Evolutionary conservation across 2,797 vertebrate species (phyloP), one percentile per base, ranked within the genome.

Genomic region (Enteromius anoplus): DNA sequence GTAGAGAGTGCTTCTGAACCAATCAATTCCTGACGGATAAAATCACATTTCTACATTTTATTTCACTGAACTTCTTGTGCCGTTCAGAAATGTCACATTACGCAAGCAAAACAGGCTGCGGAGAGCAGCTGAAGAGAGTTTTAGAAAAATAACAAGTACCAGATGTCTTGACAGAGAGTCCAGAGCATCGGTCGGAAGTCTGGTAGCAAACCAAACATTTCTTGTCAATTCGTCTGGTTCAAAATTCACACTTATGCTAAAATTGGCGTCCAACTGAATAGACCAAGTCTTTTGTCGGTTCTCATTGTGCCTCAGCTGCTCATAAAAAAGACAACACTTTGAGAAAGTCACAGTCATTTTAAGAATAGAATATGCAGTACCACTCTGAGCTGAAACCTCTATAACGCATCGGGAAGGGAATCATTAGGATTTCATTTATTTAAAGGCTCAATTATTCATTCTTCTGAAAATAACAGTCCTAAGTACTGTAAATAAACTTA

Each of bases 211-310:
- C 32, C 3, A 55, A n/a, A 55, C 19, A 37, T 37, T 37, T 14
- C 11, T 6, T 23, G 1, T 3, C 3, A 1, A 37, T 15, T 37
- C 11, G 37, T 75, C 49, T 75, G 29, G 5, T 75, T 75, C 15
- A n/a, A 23, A 75, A 75, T 40, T 75, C 34, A 37, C 21, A 75
- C 34, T 58, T 75, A 23, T 15, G 11, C 47, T 72, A 47, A 72
- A 32, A n/a, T 37, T 55, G n/a, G 37, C 7, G 0, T 51, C 26
- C 7, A 32, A 11, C 10, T 51, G 26, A 72, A 72, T 21, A 51
- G 47, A 75, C 19, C 10, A 32, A 55, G 49, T 23, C 3, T 21
- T 51, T 75, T 12, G 11, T 55, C 47, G 4, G 17, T 29, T 72
- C 26, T 51, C 17, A 51, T 4, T 53, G 21, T 34, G 47, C 29